A percentile compares a stretch with the other conserved stretches of the same genome.
phyloP scores from a whole-genome alignment of 2,888 invertebrate genomes.

The Oligia fasciuncula region DNA sequence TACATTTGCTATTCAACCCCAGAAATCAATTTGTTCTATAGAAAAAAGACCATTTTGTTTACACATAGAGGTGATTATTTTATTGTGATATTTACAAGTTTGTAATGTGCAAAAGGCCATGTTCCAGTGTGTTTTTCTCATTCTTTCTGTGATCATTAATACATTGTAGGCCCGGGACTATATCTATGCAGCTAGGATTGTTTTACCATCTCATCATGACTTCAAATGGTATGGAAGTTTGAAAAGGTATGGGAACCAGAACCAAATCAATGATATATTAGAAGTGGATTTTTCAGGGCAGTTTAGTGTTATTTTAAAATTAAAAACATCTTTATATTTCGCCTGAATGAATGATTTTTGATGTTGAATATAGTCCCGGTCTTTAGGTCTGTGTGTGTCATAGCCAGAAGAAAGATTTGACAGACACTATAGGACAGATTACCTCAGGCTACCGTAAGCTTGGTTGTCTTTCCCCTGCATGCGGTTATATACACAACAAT shows the following conservation, averaged over 20 bases:
- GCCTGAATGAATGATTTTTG: not conserved
- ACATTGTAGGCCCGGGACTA: slow-evolving; percentile 19
- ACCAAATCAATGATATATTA: not conserved
- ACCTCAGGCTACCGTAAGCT: slow-evolving; percentile 75
- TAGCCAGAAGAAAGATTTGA: slow-evolving; percentile 29
- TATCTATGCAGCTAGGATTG: slow-evolving; percentile 1
- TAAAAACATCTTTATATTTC: not conserved
- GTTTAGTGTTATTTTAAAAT: not conserved
- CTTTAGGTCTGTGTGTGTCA: not conserved
- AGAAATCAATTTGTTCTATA: slow-evolving; percentile 58
- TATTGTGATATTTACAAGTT: slow-evolving; percentile 48
- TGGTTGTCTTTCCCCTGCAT: slow-evolving; percentile 76
- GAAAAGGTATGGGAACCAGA: not conserved
- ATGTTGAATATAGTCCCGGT: slow-evolving; percentile 37
- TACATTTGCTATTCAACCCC: slow-evolving; percentile 50
- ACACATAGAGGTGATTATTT: slow-evolving; percentile 46
- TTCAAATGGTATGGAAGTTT: not conserved
- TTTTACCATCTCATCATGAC: not conserved
- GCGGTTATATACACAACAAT: slow-evolving; percentile 70
- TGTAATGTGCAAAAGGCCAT: slow-evolving; percentile 22
- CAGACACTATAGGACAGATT: slow-evolving; percentile 45
- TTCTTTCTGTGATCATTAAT: slow-evolving; percentile 44
- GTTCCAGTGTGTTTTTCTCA: slow-evolving; percentile 29
- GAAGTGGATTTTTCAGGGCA: too few relatives aligned
- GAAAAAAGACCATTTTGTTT: slow-evolving; percentile 58